These are phyloP conservation scores for Sebastiscus tertius DNA, from an alignment of 2,797 vertebrate genomes.

Conservation along the genomic window DNA sequence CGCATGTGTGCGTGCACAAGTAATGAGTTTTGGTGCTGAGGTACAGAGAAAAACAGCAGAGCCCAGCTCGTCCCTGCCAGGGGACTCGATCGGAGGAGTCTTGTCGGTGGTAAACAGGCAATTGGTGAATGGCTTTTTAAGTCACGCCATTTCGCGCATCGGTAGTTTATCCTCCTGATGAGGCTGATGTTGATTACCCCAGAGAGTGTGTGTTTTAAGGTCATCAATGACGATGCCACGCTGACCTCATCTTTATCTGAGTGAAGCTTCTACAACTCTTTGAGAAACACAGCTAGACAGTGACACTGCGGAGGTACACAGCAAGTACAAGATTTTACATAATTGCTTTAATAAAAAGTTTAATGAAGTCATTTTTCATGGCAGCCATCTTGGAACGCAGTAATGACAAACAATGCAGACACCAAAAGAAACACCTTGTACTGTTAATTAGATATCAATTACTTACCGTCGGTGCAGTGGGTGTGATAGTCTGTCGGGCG, in stretches of 20 bases:
- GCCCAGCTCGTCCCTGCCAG: slow-evolving; percentile 38
- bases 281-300: neutral
- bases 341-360: slow-evolving; percentile 31
- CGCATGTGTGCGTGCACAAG: slow-evolving; percentile 23
- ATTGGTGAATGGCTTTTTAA: slow-evolving; percentile 47
- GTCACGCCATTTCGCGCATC: slow-evolving; percentile 35
- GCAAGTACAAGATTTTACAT: slow-evolving; percentile 3
- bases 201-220: slow-evolving; percentile 52
- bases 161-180: slow-evolving; percentile 55
- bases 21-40: slow-evolving; percentile 75
- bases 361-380: slow-evolving; percentile 23
- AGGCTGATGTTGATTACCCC: slow-evolving; percentile 64
- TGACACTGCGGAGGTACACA: neutral
- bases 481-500: neutral
- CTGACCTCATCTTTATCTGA: slow-evolving; percentile 57
- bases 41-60: slow-evolving; percentile 62
- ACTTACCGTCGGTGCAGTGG: neutral
- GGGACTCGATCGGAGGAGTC: slow-evolving; percentile 45
- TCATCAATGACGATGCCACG: slow-evolving; percentile 24
- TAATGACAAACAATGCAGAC: slow-evolving; percentile 28
- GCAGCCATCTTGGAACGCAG: slow-evolving; percentile 27
- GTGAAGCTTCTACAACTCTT: slow-evolving; percentile 13
- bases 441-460: slow-evolving; percentile 35
- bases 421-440: neutral
- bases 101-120: slow-evolving; percentile 47